Conservation (phyloP, 2,797 vertebrate genomes). For the Potorous gilbertii region DNA sequence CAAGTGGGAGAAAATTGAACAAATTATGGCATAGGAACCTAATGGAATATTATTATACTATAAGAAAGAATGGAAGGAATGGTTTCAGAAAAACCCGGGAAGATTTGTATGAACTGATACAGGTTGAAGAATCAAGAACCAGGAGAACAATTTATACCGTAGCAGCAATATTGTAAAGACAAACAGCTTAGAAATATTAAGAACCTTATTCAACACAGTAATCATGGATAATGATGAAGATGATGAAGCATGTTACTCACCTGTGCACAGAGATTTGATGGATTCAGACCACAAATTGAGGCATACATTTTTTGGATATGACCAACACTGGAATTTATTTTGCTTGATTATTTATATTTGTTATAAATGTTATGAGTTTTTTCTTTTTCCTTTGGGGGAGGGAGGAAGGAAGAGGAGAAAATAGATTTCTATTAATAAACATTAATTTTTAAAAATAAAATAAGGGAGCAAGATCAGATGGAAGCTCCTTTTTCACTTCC, state of each 20-base stretch:
- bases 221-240: neutral
- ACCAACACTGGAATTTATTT: neutral
- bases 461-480: neutral
- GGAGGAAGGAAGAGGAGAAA: neutral
- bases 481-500: neutral
- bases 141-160: neutral
- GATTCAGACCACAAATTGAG: neutral
- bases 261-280: neutral
- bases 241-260: neutral
- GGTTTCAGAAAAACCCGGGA: neutral
- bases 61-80: neutral
- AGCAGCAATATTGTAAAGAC: neutral
- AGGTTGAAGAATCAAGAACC: neutral
- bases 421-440: neutral
- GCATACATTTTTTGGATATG: neutral
- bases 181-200: neutral
- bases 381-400: neutral
- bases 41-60: neutral
- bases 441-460: neutral
- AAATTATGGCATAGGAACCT: neutral
- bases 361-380: neutral
- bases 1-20: neutral
- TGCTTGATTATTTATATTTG: neutral
- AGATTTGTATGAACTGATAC: neutral
- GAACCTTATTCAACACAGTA: neutral